Evolutionary conservation across 2,113 vertebrate genomes (phyloP), one percentile per base, ranked within the genome.

Genomic region (Cynoglossus semilaevis): DNA sequence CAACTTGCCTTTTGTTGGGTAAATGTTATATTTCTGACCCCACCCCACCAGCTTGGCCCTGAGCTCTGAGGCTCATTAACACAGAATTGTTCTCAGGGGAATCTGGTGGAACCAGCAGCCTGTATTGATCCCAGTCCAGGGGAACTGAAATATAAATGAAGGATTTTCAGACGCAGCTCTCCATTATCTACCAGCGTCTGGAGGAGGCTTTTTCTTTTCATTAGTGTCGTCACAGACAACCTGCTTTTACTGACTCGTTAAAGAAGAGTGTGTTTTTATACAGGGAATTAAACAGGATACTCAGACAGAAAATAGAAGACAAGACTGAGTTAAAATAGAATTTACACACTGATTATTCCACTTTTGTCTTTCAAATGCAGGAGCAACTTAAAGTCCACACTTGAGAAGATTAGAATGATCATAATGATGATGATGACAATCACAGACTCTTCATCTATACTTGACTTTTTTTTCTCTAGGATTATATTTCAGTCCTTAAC

Each of bases 101-200:
- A 70, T 63, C 58, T 64, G 22, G 49, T 57, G 54, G 67, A 80
- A 72, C 67, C 70, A 63, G 67, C 76, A 40, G 73, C 70, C 15
- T 47, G 17, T 72, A 83, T 83, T 69, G 80, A 83, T 74, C 76
- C 70, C 29, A 61, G n/a, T 15, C 43, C 56, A 63, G 52, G 71
- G 63, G 70, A 72, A 29, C 67, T 83, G 54, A 80, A 77, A 83
- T 69, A 80, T 77, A 83, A 72, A 82, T 80, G 80, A 80, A 64
- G 60, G 55, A 8, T 69, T 66, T 74, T 63, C 37, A 55, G 41
- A 15, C 22, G 15, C 12, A 0, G 58, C 22, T 15, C 43, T 4
- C 15, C 59, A 15, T 62, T 51, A 57, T 56, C 71, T 16, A 19
- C 63, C 67, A 49, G 51, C 0, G 15, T 50, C 46, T 45, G 68